These are phyloP conservation scores for Megaptera novaeangliae DNA, from an alignment of 2,113 vertebrate genomes.

Conservation along the genomic window DNA sequence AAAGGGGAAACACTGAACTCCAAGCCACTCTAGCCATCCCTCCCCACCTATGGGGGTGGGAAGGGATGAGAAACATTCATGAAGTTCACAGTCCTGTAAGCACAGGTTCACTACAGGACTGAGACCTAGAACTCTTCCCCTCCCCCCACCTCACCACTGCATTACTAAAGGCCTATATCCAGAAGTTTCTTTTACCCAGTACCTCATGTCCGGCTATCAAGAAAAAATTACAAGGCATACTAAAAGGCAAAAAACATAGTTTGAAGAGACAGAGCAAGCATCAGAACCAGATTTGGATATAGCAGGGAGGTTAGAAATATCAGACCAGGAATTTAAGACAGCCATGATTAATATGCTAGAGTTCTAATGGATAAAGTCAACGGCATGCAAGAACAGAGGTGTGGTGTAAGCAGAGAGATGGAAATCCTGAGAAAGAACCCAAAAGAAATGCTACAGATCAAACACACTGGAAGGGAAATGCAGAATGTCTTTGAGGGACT, in stretches of 20 bases:
- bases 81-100: background rate
- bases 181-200: background rate
- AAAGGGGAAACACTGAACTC: fast-evolving
- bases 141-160: background rate
- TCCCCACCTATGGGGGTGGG: background rate
- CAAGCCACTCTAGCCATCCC: background rate
- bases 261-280: background rate
- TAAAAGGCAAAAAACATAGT: background rate
- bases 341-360: fast-evolving
- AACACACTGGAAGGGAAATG: background rate
- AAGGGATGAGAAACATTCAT: fast-evolving
- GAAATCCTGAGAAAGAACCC: background rate
- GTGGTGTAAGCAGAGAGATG: fast-evolving
- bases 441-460: background rate
- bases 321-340: background rate
- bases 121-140: background rate
- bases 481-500: background rate
- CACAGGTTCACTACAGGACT: background rate
- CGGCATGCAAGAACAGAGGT: background rate
- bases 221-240: background rate
- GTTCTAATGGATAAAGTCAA: background rate
- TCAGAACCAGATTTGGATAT: background rate
- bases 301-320: background rate
- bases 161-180: fast-evolving
- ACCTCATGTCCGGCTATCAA: fast-evolving